Evolutionary conservation across 2,113 vertebrate genomes (phyloP).

Genomic region (Tapirus terrestris): DNA sequence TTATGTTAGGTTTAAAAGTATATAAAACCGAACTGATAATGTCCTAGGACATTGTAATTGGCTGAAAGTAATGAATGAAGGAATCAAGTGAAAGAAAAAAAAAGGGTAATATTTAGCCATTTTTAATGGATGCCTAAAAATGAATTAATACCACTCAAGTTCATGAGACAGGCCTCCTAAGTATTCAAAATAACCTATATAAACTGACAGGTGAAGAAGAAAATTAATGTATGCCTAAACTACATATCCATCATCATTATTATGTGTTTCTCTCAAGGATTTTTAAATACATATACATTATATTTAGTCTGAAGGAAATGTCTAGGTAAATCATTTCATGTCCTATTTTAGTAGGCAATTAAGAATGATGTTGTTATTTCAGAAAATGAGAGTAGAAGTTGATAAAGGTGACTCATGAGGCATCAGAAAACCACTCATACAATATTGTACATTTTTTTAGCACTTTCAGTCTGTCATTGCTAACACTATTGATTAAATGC

Average conservation of each 20-base stretch:
- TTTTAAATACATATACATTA: slow-evolving; percentile 53
- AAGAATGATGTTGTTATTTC: slow-evolving; percentile 68
- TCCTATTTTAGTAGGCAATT: slow-evolving; percentile 72
- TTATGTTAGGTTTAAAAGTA: neutral
- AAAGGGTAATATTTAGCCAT: neutral
- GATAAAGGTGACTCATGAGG: slow-evolving; percentile 47
- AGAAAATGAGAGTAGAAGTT: slow-evolving; percentile 62
- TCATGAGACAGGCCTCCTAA: neutral
- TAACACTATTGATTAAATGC: slow-evolving; percentile 46
- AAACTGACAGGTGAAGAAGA: slow-evolving; percentile 59
- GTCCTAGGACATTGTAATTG: neutral
- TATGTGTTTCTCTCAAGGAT: slow-evolving; percentile 43
- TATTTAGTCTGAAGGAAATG: slow-evolving; percentile 64
- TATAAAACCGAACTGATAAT: neutral
- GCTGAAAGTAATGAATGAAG: neutral
- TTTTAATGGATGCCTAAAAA: slow-evolving; percentile 39
- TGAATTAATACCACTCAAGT: slow-evolving; percentile 25
- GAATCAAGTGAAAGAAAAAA: neutral
- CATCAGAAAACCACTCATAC: slow-evolving; percentile 57
- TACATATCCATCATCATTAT: slow-evolving; percentile 60
- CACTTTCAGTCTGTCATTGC: slow-evolving; percentile 21
- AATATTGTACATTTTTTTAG: neutral
- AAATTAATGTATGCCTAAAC: slow-evolving; percentile 54
- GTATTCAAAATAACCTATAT: slow-evolving; percentile 59
- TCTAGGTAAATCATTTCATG: slow-evolving; percentile 58